Evolutionary conservation across 2,888 invertebrate species (phyloP), one percentile per base, ranked within the genome.

Genomic region (Drosophila dives): DNA sequence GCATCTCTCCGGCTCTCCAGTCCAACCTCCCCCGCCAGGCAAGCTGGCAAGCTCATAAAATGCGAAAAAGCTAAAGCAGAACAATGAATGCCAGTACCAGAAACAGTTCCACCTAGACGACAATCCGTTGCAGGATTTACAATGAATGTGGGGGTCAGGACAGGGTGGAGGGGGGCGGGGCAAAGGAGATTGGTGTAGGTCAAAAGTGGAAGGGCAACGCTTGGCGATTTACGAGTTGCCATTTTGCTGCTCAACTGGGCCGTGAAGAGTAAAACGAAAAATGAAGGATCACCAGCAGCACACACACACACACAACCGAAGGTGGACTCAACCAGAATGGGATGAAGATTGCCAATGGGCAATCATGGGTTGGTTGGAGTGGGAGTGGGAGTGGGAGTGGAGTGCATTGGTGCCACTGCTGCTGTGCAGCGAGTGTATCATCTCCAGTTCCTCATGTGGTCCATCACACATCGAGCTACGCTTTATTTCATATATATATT

Each of bases 171-270:
- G 3, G 12, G 34, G 0, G 12, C 3, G 29, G 12, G 34, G 20
- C 3, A 12, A 20, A 20, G 12, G 20, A 15, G 20, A 10, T 59
- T 17, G 15, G 7, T 45, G 29, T 8, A 3, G 32, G 45, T 55
- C 7, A 26, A 29, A 40, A 15, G 2, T 34, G 32, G 32, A 20
- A 36, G 40, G 40, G 17, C 40, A 10, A 23, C 61, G 73, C 71
- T 77, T 40, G 23, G 51, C 85, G 84, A 85, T 85, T 86, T 85
- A 85, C 85, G 85, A 85, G 86, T 89, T 89, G 84, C 80, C 85
- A 85, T 85, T 85, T 81, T 75, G 77, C 89, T 78, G 86, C 84
- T 88, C 84, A 88, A 85, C 89, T 85, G 84, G 72, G 77, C 88
- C 86, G 72, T 88, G 86, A 88, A 84, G 70, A 68, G 72, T 69